Conservation (phyloP, 2,797 vertebrate genomes). For the Sebastes matsubarae region DNA sequence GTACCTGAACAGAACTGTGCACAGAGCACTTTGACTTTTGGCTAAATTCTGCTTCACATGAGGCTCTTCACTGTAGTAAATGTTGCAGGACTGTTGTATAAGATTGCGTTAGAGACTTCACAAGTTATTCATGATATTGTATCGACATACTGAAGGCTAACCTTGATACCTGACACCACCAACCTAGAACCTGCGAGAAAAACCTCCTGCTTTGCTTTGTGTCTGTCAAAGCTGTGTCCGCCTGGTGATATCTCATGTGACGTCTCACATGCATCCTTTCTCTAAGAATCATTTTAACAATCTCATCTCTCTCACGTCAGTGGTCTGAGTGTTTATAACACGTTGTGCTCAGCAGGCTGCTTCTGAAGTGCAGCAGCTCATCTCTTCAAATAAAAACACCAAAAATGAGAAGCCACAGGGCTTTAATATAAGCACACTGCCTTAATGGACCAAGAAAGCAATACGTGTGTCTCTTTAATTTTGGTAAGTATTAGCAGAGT, state of each 20-base stretch:
- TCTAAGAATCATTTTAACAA: conserved; percentile 35
- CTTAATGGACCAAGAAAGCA: conserved; percentile 11
- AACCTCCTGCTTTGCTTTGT: not conserved
- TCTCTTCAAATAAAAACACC: conserved; percentile 40
- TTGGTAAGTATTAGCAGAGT: conserved; percentile 28
- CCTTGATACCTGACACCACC: not conserved
- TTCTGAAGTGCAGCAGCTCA: conserved; percentile 3
- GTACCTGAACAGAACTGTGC: not conserved
- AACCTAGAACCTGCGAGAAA: conserved; percentile 6
- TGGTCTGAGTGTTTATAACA: conserved; percentile 31
- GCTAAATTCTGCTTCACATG: not conserved
- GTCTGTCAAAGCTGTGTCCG: not conserved
- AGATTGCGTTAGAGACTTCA: conserved; percentile 2
- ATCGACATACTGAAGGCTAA: not conserved
- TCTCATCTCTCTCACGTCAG: conserved; percentile 30
- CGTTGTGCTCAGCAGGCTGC: conserved; percentile 13
- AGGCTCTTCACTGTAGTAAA: not conserved
- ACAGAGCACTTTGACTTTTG: not conserved
- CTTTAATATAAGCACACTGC: not conserved
- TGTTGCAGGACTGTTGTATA: not conserved
- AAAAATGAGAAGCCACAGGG: conserved; percentile 28
- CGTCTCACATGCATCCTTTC: conserved; percentile 6
- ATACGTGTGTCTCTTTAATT: conserved; percentile 18
- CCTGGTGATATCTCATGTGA: conserved; percentile 23
- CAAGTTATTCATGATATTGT: not conserved